Evolutionary conservation across 1,140 invertebrate genomes (phyloP).

Genomic region (Chrysopa pallens): DNA sequence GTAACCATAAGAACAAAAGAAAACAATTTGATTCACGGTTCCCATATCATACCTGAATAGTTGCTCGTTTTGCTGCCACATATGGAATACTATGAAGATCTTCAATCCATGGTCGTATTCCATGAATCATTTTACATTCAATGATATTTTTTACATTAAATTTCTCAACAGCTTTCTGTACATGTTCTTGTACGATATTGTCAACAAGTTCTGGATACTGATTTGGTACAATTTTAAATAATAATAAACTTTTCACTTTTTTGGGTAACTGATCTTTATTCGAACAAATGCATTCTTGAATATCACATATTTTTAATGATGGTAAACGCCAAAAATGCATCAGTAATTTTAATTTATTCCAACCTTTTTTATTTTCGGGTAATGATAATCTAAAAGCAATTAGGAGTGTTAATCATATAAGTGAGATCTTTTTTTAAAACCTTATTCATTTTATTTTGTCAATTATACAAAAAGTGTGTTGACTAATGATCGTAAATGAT

Average conservation of each 20-base stretch:
- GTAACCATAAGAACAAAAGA: too few species aligned
- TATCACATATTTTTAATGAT: conserved; percentile 13
- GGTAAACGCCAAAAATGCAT: conserved; percentile 21
- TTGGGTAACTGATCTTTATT: conserved; percentile 10
- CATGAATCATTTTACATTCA: conserved; percentile 9
- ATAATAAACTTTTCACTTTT: conserved; percentile 15
- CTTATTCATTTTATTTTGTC: too few species aligned
- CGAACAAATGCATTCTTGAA: conserved; percentile 16
- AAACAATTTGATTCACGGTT: too few species aligned
- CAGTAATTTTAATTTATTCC: conserved; percentile 18
- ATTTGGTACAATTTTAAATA: conserved; percentile 19
- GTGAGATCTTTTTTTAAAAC: too few species aligned
- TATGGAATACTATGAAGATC: conserved; percentile 14
- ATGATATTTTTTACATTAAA: conserved; percentile 15
- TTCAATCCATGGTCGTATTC: conserved; percentile 17
- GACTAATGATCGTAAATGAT: too few species aligned
- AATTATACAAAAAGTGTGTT: too few species aligned
- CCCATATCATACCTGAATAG: conserved; percentile 15
- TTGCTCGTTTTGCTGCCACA: conserved; percentile 16
- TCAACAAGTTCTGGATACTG: conserved; percentile 13
- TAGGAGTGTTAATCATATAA: too few species aligned
- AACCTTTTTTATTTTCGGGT: conserved; percentile 13
- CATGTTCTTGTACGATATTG: conserved; percentile 8
- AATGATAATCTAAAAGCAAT: conserved; percentile 5
- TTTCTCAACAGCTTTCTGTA: conserved; percentile 13